phyloP scores from a whole-genome alignment of 2,888 invertebrate genomes.

The Cremastobaeus sp. region DNA sequence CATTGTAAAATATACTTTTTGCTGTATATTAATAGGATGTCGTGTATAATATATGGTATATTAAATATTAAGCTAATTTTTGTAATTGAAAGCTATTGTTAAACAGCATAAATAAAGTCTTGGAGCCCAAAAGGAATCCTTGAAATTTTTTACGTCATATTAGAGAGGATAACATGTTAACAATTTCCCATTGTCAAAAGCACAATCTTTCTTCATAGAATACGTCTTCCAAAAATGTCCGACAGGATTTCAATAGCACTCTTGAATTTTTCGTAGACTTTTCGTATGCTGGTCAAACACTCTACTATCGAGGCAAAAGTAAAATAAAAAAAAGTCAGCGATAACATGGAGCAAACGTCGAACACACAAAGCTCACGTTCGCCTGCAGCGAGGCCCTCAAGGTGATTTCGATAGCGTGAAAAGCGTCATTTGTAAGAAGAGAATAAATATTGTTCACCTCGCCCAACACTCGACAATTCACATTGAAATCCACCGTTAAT shows the following conservation, averaged over 20 bases:
- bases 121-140: too few species aligned
- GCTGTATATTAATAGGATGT: too few species aligned
- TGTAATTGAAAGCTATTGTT: too few species aligned
- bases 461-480: conserved; percentile 2
- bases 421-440: conserved; percentile 50
- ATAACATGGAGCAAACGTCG: conserved; percentile 52
- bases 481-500: not conserved
- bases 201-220: conserved; percentile 48
- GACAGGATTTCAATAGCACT: conserved; percentile 54
- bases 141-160: too few species aligned
- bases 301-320: conserved; percentile 45
- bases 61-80: too few species aligned
- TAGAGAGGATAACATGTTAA: conserved; percentile 46
- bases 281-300: conserved; percentile 59
- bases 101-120: too few species aligned
- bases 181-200: conserved; percentile 35
- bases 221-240: conserved; percentile 49
- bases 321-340: conserved; percentile 58
- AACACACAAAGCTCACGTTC: conserved; percentile 56
- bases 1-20: too few species aligned
- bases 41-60: too few species aligned
- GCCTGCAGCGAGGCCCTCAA: conserved; percentile 33
- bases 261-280: conserved; percentile 58
- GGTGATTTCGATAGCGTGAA: conserved; percentile 54
- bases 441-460: conserved; percentile 36